Evolutionary conservation across 2,113 vertebrate genomes (phyloP).

Genomic region (Gymnorhina tibicen): DNA sequence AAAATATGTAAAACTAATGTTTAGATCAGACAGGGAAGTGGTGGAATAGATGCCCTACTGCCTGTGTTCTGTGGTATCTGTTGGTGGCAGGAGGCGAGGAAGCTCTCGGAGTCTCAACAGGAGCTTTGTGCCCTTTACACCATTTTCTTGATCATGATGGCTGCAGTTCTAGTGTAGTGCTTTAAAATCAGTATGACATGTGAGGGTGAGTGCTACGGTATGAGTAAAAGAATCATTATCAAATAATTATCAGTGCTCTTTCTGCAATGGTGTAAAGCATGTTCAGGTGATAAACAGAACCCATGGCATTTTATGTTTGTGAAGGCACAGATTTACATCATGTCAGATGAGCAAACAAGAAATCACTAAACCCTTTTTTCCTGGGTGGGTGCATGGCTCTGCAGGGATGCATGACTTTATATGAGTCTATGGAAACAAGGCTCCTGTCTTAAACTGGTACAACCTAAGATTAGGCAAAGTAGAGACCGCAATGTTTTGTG

Average conservation of each 20-base stretch:
- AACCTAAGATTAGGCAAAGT: neutral
- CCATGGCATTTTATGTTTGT: neutral
- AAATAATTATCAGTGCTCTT: neutral
- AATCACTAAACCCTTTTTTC: neutral
- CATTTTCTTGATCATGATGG: neutral
- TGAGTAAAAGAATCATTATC: neutral
- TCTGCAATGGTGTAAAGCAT: neutral
- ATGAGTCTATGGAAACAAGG: neutral
- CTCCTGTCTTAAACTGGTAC: neutral
- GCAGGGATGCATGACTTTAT: neutral
- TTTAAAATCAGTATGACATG: neutral
- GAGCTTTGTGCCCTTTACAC: neutral
- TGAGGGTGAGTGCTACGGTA: accelerated
- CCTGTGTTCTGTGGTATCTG: neutral
- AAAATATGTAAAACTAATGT: neutral
- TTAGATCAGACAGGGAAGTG: neutral
- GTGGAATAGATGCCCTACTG: neutral
- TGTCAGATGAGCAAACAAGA: neutral
- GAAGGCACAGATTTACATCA: neutral
- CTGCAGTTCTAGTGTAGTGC: neutral
- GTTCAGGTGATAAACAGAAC: neutral
- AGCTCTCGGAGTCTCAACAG: neutral
- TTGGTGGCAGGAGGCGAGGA: neutral
- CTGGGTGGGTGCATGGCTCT: neutral
- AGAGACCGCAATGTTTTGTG: neutral